phyloP scores from a whole-genome alignment of 2,797 vertebrate genomes.

The Syndactyla subalaris region DNA sequence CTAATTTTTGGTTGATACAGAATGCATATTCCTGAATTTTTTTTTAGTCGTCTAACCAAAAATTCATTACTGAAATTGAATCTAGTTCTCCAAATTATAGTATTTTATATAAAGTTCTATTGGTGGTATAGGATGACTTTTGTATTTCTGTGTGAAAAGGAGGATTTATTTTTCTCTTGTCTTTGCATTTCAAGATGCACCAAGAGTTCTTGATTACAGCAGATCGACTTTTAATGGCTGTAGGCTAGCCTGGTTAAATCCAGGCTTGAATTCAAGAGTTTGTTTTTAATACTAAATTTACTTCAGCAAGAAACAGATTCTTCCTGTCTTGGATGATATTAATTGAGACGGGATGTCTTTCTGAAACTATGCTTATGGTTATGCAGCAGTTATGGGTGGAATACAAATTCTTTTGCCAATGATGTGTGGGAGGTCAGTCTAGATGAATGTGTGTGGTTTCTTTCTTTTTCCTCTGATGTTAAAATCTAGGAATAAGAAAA shows the following conservation, averaged over 20 bases:
- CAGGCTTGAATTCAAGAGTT: background rate
- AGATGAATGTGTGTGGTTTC: background rate
- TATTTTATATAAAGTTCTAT: background rate
- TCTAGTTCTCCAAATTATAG: background rate
- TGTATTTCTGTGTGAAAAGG: background rate
- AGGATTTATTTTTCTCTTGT: background rate
- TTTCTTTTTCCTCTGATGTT: background rate
- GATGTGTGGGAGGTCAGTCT: background rate
- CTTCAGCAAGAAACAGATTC: background rate
- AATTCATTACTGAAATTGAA: background rate
- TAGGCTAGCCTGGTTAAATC: background rate
- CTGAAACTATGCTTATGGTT: background rate
- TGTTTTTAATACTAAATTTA: constrained; percentile 3
- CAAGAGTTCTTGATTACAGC: background rate
- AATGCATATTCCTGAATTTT: background rate
- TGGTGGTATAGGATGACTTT: background rate
- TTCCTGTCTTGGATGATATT: background rate
- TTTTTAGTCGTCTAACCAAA: background rate
- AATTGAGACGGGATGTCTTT: background rate
- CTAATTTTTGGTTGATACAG: background rate
- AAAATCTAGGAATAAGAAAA: background rate
- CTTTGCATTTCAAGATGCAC: background rate
- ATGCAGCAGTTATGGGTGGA: background rate
- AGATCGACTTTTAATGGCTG: background rate
- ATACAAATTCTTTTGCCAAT: background rate